Evolutionary conservation across 2,888 invertebrate species (phyloP), one percentile per base, ranked within the genome.

Genomic region (Nycteola revayana): DNA sequence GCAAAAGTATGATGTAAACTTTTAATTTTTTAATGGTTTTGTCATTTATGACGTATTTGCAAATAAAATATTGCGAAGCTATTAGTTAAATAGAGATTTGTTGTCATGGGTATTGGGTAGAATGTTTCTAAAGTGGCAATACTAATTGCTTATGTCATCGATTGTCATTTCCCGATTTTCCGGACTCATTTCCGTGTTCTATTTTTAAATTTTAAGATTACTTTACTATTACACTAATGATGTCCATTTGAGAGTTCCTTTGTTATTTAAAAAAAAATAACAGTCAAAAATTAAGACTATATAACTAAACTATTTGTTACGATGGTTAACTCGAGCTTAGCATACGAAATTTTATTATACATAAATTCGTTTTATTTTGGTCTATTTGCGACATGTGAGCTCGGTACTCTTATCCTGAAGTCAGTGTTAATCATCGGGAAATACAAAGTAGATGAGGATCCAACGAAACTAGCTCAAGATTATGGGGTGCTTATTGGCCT

Each of bases 301-400:
- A 5, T 18, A 21, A 10, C 7, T 7, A 5, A 31, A 31, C 10
- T 24, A 35, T 8, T 34, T 25, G 10, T 8, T 21, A 57, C 39
- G 43, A 91, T 92, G 90, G 91, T 94, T 67, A 94, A 94, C 70
- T 92, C 94, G 36, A 95, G 95, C 60, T 90, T 96, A 73, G 93
- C 93, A 9, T 95, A 95, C 63, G 95, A 96, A 89, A 94, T 96
- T 71, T 89, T 95, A 31, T 90, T 96, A 62, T 96, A 95, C 78
- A 91, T 96, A 54, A 95, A 96, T 87, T 95, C 95, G 11, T 95
- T 95, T 89, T 96, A 96, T 82, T 95, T 95, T 70, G 95, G 95
- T 66, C 92, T 95, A 86, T 95, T 95, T 76, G 93, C 94, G 28
- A 91, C 93, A 44, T 95, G 95, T 76, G 95, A 96, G 83, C 83